Evolutionary conservation across 2,113 vertebrate genomes (phyloP), one percentile per base, ranked within the genome.

Genomic region (Sinosuthora webbiana): DNA sequence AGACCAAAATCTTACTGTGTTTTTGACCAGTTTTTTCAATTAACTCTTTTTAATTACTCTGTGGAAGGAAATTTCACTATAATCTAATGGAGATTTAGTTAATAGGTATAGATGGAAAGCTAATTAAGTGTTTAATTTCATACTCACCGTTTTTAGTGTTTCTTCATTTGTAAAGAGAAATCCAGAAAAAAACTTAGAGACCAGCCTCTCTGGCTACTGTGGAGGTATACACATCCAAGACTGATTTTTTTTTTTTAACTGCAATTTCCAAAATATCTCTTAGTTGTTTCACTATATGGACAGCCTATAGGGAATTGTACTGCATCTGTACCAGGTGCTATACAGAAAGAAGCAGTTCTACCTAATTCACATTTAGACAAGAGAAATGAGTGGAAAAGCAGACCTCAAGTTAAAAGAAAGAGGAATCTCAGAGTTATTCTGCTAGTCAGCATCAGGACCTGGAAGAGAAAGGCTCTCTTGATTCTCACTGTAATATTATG

Each of bases 321-420:
- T 52, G 6, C 39, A 44, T 23, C 10, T 37, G 6, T n/a, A 22
- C 15, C 15, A 56, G 44, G 15, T 0, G 0, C 23, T 64, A 13
- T 14, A 45, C 4, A 37, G 49, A 71, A 68, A 59, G 22, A 42
- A 67, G 8, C 19, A 45, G 31, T 53, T 89, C 27, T 42, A 70
- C 9, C 25, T 76, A 35, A 47, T 23, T 65, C 21, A 57, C 22
- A 28, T 37, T 69, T 69, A 88, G 45, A 45, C 14, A 64, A 49
- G 10, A 49, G 5, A 59, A 89, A 35, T 33, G 12, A 78, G 13
- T 60, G n/a, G 37, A n/a, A 85, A 92, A 76, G 23, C 25, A 52
- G 41, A 85, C 70, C 22, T 76, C 27, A 30, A 13, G 28, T 9
- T 13, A 63, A 67, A 20, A 82, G 56, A 78, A 82, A 27, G 8